Evolutionary conservation across 2,888 invertebrate genomes (phyloP).

Genomic region (Melieria picta): DNA sequence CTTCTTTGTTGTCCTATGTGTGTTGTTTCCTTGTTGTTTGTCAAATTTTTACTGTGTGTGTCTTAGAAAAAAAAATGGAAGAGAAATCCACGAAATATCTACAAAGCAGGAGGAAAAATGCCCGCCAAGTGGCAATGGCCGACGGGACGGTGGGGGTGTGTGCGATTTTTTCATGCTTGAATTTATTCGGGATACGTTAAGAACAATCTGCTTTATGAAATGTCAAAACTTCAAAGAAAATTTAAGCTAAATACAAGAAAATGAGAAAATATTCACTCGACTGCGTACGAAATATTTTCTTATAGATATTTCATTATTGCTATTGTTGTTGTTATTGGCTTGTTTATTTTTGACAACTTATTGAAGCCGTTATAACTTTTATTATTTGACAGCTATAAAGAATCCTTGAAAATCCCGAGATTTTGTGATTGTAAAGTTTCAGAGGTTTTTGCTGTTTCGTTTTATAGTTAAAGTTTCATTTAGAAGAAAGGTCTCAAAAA

Average conservation of each 20-base stretch:
- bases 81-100: background rate
- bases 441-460: no score
- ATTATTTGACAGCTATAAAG: constrained; percentile 54
- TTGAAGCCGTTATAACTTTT: constrained; percentile 51
- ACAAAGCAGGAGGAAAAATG: background rate
- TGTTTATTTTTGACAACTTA: constrained; percentile 45
- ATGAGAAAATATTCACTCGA: constrained; percentile 62
- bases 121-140: background rate
- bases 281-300: constrained; percentile 53
- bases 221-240: constrained; percentile 62
- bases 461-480: no score
- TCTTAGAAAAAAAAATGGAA: constrained; percentile 5
- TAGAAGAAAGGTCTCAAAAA: no score
- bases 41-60: background rate
- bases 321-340: constrained; percentile 26
- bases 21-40: background rate
- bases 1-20: constrained; percentile 9
- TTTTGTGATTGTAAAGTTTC: no score
- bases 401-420: background rate
- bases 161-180: constrained; percentile 27
- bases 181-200: constrained; percentile 39
- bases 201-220: constrained; percentile 56
- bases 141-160: constrained; percentile 14
- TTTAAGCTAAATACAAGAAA: constrained; percentile 56
- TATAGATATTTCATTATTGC: constrained; percentile 26